Evolutionary conservation across 2,888 invertebrate genomes (phyloP), one percentile per base, ranked within the genome.

Genomic region (Torymus auratus): DNA sequence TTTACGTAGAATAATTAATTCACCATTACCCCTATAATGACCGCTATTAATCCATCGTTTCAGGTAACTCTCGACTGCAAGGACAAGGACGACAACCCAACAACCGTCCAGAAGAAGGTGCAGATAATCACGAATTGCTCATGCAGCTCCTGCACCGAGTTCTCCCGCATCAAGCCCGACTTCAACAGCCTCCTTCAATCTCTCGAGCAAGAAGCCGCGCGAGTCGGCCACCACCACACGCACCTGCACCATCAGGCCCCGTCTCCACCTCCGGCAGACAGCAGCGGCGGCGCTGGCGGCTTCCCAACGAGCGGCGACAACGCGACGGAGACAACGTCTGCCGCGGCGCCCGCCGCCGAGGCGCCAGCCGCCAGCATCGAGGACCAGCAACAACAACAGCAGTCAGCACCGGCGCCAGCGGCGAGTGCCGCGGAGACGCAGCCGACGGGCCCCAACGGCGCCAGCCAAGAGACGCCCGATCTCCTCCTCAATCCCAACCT

Each of bases 91-190:
- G 92, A 92, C 77, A 92, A 91, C 12, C 91, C 92, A 0, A 91
- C 91, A 80, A 92, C 91, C 14, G 91, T 93, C 86, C 92, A 93
- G 79, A 94, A 94, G 88, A 91, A 93, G 23, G 94, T 94, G 0
- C 94, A 95, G 88, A 93, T 94, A 75, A 94, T 95, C 78, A 93
- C 93, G 15, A 94, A 94, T 84, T 95, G 95, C 85, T 93, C 93
- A 15, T 95, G 95, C 87, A 92, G 93, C 80, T 93, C 93, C 0
- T 94, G 94, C 85, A 92, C 92, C 83, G 93, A 92, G 78, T 91
- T 91, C 0, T 89, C 90, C 23, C 88, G 87, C 68, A 88, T 89
- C 83, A 88, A 89, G 62, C 87, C 89, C 0, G 91, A 91, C 58
- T 89, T 91, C 82, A 90, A 89, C 76, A 88, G 87, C 13, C 83